Evolutionary conservation across 2,888 invertebrate genomes (phyloP), one percentile per base, ranked within the genome.

Genomic region (Brenthis hecate): DNA sequence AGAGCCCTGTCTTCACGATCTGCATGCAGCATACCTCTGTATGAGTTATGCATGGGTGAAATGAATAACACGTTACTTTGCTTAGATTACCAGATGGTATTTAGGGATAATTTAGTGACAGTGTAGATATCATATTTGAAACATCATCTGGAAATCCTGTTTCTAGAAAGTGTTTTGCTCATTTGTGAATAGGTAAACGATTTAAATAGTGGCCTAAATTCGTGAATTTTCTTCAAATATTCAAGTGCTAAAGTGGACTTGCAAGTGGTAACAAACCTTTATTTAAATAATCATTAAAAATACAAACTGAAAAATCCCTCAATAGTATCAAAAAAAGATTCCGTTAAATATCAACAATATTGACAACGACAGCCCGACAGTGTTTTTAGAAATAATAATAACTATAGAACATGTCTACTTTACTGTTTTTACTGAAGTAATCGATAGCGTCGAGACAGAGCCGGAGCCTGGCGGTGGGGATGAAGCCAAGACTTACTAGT

Each of bases 391-490:
- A 0, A 62, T 54, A 23, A 68, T 48, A 68, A 67, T 74, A 43
- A 43, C 8, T 43, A 43, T 11, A 43, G 36, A 43, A 65, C 73
- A 56, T 16, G 50, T 47, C 36, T 19, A 87, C 91, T 89, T 85
- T 91, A 92, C 96, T 95, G 87, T 94, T 95, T 87, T 94, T 94
- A 76, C 95, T 95, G 76, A 96, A 94, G 83, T 95, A 94, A 81
- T 94, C 94, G 73, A 95, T 93, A 70, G 95, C 94, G 78, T 96
- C 96, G 68, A 96, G 88, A 66, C 95, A 93, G 16, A 95, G 90
- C 69, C 94, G 94, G 48, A 96, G 86, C 77, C 95, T 93, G 67
- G 94, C 90, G 54, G 94, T 94, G 47, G 95, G 94, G 72, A 94
- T 93, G 77, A 93, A 94, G 56, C 95, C 94, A 71, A 94, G 87